Percentiles rank a stretch among this genome's conserved stretches.
Conservation (phyloP, 2,113 vertebrate genomes). For the Mola mola region DNA sequence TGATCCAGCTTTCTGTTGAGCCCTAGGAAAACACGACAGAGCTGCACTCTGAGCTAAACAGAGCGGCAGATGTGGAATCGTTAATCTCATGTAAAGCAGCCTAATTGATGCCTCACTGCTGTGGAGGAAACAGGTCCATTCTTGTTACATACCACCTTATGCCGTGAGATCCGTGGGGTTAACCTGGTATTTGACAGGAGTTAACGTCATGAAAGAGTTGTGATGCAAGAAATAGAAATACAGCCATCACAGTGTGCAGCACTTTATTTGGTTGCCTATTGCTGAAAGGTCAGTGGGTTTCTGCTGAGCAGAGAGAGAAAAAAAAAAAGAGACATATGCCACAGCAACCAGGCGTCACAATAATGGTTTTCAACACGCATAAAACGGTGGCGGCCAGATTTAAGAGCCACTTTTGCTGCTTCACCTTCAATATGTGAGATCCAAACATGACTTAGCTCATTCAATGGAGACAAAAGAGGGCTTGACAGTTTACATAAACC, state of each 20-base stretch:
- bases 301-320: constrained; percentile 6
- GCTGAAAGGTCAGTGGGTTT: constrained; percentile 52
- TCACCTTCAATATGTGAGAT: constrained; percentile 19
- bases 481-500: constrained; percentile 67
- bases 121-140: background rate
- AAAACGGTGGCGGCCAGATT: constrained; percentile 29
- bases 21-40: constrained; percentile 55
- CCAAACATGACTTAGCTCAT: constrained; percentile 35
- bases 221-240: constrained; percentile 36
- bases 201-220: constrained; percentile 46
- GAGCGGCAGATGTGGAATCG: constrained; percentile 32
- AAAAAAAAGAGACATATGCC: constrained; percentile 2
- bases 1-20: constrained; percentile 61
- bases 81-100: constrained; percentile 47
- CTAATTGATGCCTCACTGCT: constrained; percentile 34
- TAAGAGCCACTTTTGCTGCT: constrained; percentile 19
- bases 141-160: constrained; percentile 3
- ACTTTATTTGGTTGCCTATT: constrained; percentile 24
- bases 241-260: constrained; percentile 14
- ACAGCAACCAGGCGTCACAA: constrained; percentile 13
- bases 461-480: constrained; percentile 50
- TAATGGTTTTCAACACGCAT: constrained; percentile 19
- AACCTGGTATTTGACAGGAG: constrained; percentile 32
- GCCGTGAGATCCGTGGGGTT: constrained; percentile 33
- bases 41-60: constrained; percentile 52